These are phyloP conservation scores for Solea solea DNA, from an alignment of 2,113 vertebrate species.

Conservation along the genomic window DNA sequence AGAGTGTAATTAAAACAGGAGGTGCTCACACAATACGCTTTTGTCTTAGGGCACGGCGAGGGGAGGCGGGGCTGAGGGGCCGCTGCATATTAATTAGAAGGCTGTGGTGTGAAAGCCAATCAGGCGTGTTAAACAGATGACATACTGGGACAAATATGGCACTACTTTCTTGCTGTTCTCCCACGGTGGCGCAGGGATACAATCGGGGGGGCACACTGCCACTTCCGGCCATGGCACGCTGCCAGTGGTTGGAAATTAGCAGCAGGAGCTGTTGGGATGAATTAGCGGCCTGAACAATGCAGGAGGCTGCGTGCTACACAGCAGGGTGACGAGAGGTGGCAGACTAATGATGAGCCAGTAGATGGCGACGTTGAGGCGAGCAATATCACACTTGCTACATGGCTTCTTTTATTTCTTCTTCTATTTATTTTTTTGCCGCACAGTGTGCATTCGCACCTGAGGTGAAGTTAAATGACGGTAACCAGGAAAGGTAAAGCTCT, in stretches of 20 bases:
- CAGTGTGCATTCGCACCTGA: too few relatives aligned
- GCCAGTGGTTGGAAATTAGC: slow-evolving; percentile 74
- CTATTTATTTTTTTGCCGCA: too few relatives aligned
- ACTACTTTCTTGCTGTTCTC: slow-evolving; percentile 76
- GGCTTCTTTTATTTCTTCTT: background rate
- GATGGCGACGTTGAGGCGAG: slow-evolving; percentile 73
- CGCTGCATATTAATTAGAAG: slow-evolving; percentile 82
- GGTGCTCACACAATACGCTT: slow-evolving; percentile 79
- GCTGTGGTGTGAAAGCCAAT: slow-evolving; percentile 74
- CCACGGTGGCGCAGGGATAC: slow-evolving; percentile 78
- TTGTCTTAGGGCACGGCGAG: slow-evolving; percentile 80
- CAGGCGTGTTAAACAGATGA: slow-evolving; percentile 80
- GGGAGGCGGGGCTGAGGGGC: slow-evolving; percentile 58
- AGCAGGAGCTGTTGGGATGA: slow-evolving; percentile 67
- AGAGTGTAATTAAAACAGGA: slow-evolving; percentile 83
- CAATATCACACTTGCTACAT: slow-evolving; percentile 16
- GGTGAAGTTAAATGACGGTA: too few relatives aligned
- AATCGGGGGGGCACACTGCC: slow-evolving; percentile 26
- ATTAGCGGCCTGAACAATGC: slow-evolving; percentile 68
- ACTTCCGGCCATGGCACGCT: slow-evolving; percentile 67
- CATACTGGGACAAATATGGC: slow-evolving; percentile 74
- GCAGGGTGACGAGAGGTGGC: slow-evolving; percentile 43
- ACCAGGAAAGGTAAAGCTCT: too few relatives aligned
- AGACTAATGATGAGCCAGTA: slow-evolving; percentile 42
- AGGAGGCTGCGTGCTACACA: slow-evolving; percentile 58